Evolutionary conservation across 2,888 invertebrate species (phyloP).

Genomic region (Pandemis corylana): DNA sequence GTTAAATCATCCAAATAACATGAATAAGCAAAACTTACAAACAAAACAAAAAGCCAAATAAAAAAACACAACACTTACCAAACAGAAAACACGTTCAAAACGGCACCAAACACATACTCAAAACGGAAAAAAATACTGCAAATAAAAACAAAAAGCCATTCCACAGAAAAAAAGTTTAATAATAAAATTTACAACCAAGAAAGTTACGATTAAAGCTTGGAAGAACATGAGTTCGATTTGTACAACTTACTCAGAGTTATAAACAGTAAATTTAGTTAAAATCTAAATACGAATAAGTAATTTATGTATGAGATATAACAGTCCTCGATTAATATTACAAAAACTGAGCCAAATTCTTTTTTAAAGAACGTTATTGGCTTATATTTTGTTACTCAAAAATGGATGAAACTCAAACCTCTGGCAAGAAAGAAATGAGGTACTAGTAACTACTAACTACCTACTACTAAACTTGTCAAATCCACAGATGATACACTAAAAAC

Average conservation of each 20-base stretch:
- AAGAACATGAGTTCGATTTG: slow-evolving; percentile 79
- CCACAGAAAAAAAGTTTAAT: slow-evolving; percentile 78
- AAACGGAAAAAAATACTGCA: slow-evolving; percentile 63
- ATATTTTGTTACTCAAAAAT: not conserved
- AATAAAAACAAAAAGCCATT: slow-evolving; percentile 81
- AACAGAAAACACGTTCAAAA: slow-evolving; percentile 63
- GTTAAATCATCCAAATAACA: not conserved
- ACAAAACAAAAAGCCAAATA: slow-evolving; percentile 50
- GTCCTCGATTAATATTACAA: slow-evolving; percentile 38
- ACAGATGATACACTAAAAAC: not conserved
- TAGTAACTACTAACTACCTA: not conserved
- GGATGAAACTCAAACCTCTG: slow-evolving; percentile 28
- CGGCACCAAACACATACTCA: slow-evolving; percentile 59
- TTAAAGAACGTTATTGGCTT: slow-evolving; percentile 20
- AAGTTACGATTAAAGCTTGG: slow-evolving; percentile 82
- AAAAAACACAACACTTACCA: slow-evolving; percentile 70
- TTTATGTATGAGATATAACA: slow-evolving; percentile 41
- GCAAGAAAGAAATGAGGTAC: slow-evolving; percentile 33
- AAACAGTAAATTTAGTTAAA: slow-evolving; percentile 42
- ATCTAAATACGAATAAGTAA: slow-evolving; percentile 42
- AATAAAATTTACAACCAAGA: slow-evolving; percentile 83
- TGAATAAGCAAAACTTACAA: slow-evolving; percentile 44
- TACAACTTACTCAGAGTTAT: slow-evolving; percentile 58
- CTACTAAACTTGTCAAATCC: not conserved
- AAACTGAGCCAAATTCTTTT: slow-evolving; percentile 21